These are phyloP conservation scores for Epinotia bilunana DNA, from an alignment of 2,888 invertebrate genomes.

Conservation along the genomic window DNA sequence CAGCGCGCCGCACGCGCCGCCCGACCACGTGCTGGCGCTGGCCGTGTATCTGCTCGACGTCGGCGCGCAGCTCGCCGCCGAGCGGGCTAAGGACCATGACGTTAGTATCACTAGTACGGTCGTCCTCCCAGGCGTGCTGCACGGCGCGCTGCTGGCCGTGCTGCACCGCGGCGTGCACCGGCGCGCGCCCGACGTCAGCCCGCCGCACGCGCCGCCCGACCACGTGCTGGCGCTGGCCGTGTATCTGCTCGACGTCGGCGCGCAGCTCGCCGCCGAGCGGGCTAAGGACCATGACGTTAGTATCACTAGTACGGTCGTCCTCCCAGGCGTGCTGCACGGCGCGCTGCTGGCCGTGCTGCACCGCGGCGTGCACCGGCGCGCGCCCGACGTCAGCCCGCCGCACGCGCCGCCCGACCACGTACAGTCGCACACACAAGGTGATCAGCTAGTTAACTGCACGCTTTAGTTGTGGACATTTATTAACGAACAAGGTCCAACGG, in stretches of 20 bases:
- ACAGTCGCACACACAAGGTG: slow-evolving; percentile 67
- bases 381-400: too few species aligned
- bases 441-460: too few species aligned
- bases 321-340: slow-evolving; percentile 89
- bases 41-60: too few species aligned
- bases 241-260: slow-evolving; percentile 94
- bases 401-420: slow-evolving; percentile 88
- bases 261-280: slow-evolving; percentile 76
- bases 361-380: slow-evolving; percentile 87
- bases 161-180: slow-evolving; percentile 80
- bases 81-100: too few species aligned
- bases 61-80: too few species aligned
- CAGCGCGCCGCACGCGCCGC: too few species aligned
- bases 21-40: too few species aligned
- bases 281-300: slow-evolving; percentile 53
- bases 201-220: slow-evolving; percentile 86
- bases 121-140: slow-evolving; percentile 87
- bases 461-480: too few species aligned
- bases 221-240: slow-evolving; percentile 94
- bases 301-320: background rate
- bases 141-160: slow-evolving; percentile 84
- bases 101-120: too few species aligned
- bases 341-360: slow-evolving; percentile 64
- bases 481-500: too few species aligned
- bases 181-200: slow-evolving; percentile 88